These are phyloP conservation scores for Drosophila pandora DNA, from an alignment of 1,140 invertebrate genomes.

Conservation along the genomic window DNA sequence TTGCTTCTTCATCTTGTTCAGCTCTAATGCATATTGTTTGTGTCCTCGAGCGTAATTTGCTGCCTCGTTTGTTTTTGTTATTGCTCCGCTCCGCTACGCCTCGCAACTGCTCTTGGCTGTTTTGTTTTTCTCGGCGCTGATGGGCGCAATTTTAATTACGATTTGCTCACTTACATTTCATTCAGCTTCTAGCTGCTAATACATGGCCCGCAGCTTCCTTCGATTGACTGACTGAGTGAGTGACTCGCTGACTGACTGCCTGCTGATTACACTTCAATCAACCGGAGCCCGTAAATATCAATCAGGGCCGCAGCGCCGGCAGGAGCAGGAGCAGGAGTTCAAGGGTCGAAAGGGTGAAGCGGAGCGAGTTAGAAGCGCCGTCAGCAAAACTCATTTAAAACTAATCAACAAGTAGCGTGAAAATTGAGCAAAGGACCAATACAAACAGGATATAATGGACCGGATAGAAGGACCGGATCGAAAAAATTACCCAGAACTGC, in stretches of 20 bases:
- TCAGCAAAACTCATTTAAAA: slow-evolving; percentile 77
- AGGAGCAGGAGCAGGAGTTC: background rate
- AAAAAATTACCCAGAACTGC: background rate
- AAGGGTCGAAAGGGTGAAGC: slow-evolving; percentile 22
- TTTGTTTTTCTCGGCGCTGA: slow-evolving; percentile 20
- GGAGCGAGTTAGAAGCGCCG: slow-evolving; percentile 51
- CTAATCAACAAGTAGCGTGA: slow-evolving; percentile 74
- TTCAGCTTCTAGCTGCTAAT: slow-evolving; percentile 74
- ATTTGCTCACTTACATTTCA: slow-evolving; percentile 79
- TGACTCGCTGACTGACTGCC: slow-evolving; percentile 47
- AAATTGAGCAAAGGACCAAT: slow-evolving; percentile 27
- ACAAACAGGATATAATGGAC: slow-evolving; percentile 21
- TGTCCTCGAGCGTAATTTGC: slow-evolving; percentile 70
- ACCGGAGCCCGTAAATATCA: slow-evolving; percentile 73
- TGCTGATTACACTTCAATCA: slow-evolving; percentile 82
- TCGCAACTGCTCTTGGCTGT: background rate
- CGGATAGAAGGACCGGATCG: slow-evolving; percentile 14
- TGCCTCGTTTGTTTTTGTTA: slow-evolving; percentile 53
- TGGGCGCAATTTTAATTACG: slow-evolving; percentile 76
- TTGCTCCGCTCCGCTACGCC: background rate
- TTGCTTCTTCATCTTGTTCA: slow-evolving; percentile 24
- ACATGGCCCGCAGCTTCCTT: slow-evolving; percentile 33
- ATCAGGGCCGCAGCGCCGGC: slow-evolving; percentile 27
- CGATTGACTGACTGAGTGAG: slow-evolving; percentile 40
- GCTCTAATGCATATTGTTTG: slow-evolving; percentile 76